Base-by-base conservation (phyloP, 2,888 invertebrate species). In the Teleiodes luculella region DNA sequence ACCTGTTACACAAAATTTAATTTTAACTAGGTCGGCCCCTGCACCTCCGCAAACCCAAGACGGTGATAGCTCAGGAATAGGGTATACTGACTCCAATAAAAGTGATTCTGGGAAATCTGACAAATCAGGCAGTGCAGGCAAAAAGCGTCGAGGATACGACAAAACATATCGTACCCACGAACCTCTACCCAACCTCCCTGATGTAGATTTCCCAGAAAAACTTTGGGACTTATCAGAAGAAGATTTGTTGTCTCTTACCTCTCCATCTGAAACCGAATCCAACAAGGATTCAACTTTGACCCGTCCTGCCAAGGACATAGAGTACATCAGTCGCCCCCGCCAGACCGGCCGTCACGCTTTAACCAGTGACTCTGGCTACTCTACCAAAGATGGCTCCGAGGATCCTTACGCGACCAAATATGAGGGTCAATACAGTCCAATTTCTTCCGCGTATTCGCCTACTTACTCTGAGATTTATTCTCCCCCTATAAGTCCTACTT, bases 141-240 rank as follows among this genome's bases (percentile, higher is more conserved):
- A 93, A 83, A 94, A 94, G 78, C 91, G 93, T 65, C 91, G 94
- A 63, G 92, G 91, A 64, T 97, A 96, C 78, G 96, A 97, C 74
- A 94, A 92, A 80, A 93, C 93, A 51, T 97, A 97, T 79, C 91
- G 94, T 63, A 97, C 97, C 8, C 91, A 96, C 74, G 97, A 97
- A 85, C 97, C 97, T 51, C 82, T 97, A 62, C 90, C 92, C 0
- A 91, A 92, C 62, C 92, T 93, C 70, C 95, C 96, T 37, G 91
- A 93, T 59, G 91, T 93, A 65, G 95, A 95, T 57, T 96, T 96
- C 83, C 95, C 95, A 64, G 94, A 94, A 62, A 95, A 95, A 80
- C 92, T 92, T 57, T 95, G 94, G 93, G 95, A 95, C 76, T 81
- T 95, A 52, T 93, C 93, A 57, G 92, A 92, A 67, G 93, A 93